Base-by-base conservation (phyloP, 1,140 invertebrate species). In the Elysia chlorotica region DNA sequence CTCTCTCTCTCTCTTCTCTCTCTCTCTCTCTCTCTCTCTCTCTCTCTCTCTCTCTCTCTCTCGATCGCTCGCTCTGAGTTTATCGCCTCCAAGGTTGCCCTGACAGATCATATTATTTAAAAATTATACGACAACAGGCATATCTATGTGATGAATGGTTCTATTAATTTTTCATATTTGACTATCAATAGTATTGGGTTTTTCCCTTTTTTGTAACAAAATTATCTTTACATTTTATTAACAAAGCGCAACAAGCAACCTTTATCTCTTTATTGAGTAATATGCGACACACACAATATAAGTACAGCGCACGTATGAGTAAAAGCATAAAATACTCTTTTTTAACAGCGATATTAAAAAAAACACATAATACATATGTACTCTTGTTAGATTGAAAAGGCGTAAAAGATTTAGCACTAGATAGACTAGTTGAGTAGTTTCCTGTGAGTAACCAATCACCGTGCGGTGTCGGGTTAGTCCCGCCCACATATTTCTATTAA, bases 41-140 rank as follows among this genome's bases (percentile, higher is more conserved):
- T 54, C 4, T 33, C 66, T 68, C 37, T 54, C 66, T 68, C 37
- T 54, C 66, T 53, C 37, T 68, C 66, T 68, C 37, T 53, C 37
- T 53, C 66, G 53, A 2, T 56, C 48, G 17, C 14, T 53, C 41
- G 21, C 28, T 68, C 48, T 68, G 54, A 54, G 3, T 71, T 33
- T 30, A 2, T 56, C n/a, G 23, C 66, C 23, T 14, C 48, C 62
- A 53, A 25, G 36, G 54, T 69, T 66, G 54, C 62, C 65, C 38
- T 59, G 36, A 57, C 37, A 23, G 37, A 56, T 63, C 48, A 25
- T 28, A 37, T 53, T 38, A 37, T 69, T 37, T 23, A 38, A 30
- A n/a, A 25, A 21, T 36, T 38, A 5, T 23, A 28, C 31, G 10
- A 21, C 5, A 14, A 17, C 61, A 31, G 14, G 17, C 61, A 14